Base-by-base conservation (phyloP, 2,888 invertebrate genomes). In the Lepidocyrtinus sp. region DNA sequence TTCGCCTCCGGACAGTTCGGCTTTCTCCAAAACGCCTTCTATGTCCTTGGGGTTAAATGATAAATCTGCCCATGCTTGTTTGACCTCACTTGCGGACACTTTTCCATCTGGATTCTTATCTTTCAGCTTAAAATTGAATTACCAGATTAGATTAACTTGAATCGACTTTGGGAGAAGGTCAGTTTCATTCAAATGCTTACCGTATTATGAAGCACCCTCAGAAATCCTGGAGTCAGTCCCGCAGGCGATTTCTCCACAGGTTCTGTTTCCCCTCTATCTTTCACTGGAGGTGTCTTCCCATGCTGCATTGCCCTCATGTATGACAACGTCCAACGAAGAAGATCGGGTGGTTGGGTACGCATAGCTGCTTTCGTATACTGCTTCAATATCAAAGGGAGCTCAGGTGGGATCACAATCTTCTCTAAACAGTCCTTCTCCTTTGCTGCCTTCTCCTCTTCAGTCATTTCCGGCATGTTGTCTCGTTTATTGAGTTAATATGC, bases 341-440 rank as follows among this genome's bases (percentile, higher is more conserved):
- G 90, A 90, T 96, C 96, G 85, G 93, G 93, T 0, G 96, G 97
- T 88, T 97, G 96, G 1, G 96, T 96, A 87, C 95, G 92, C 76
- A 97, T 96, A 0, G 96, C 96, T 36, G 96, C 96, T 91, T 96
- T 96, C 61, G 96, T 95, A 87, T 93, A 97, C 87, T 94, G 93
- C 88, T 96, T 95, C 74, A 96, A 89, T 69, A 96, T 93, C 87
- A 93, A 93, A 0, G 96, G 96, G 87, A 95, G 92, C 85, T 93
- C 93, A 0, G 95, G 94, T 0, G 96, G 96, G 76, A 96, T 93
- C 70, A 92, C 92, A 25, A 96, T 95, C 89, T 95, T 94, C 89
- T 95, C 93, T 0, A 94, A 92, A 89, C 93, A 94, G 90, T n/a
- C n/a, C n/a, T n/a, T n/a, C n/a, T n/a, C n/a, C n/a, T n/a, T n/a